Evolutionary conservation across 1,140 invertebrate genomes (phyloP).

Genomic region (Tribolium madens): DNA sequence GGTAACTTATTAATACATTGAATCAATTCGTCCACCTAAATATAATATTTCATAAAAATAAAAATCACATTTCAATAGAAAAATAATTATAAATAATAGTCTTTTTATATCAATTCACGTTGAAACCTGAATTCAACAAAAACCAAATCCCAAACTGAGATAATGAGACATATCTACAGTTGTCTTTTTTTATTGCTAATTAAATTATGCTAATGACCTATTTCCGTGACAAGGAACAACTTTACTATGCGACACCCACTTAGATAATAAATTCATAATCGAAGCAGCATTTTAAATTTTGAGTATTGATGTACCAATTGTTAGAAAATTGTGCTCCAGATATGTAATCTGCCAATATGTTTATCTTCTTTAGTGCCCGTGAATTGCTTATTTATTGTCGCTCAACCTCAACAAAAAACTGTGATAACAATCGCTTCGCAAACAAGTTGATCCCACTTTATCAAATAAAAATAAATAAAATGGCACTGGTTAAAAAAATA

Average conservation of each 20-base stretch:
- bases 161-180: constrained; percentile 28
- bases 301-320: constrained; percentile 14
- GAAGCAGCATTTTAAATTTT: constrained; percentile 41
- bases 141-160: constrained; percentile 13
- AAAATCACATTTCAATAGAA: constrained; percentile 50
- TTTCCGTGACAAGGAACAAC: constrained; percentile 49
- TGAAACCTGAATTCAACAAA: constrained; percentile 11
- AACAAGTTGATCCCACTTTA: constrained; percentile 35
- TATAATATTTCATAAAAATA: constrained; percentile 45
- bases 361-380: constrained; percentile 21
- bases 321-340: constrained; percentile 22
- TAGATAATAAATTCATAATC: constrained; percentile 23
- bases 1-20: constrained; percentile 53
- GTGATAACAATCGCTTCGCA: background rate
- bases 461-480: constrained; percentile 4
- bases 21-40: constrained; percentile 46
- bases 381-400: constrained; percentile 43
- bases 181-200: constrained; percentile 40
- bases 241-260: constrained; percentile 48
- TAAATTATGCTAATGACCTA: constrained; percentile 41
- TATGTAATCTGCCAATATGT: constrained; percentile 22
- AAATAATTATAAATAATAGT: constrained; percentile 43
- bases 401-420: constrained; percentile 33
- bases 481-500: constrained; percentile 27
- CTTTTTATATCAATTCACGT: constrained; percentile 32